Percentiles rank a stretch among this genome's conserved stretches.
Evolutionary conservation across 2,113 vertebrate genomes (phyloP).

Genomic region (Muntiacus muntjak): DNA sequence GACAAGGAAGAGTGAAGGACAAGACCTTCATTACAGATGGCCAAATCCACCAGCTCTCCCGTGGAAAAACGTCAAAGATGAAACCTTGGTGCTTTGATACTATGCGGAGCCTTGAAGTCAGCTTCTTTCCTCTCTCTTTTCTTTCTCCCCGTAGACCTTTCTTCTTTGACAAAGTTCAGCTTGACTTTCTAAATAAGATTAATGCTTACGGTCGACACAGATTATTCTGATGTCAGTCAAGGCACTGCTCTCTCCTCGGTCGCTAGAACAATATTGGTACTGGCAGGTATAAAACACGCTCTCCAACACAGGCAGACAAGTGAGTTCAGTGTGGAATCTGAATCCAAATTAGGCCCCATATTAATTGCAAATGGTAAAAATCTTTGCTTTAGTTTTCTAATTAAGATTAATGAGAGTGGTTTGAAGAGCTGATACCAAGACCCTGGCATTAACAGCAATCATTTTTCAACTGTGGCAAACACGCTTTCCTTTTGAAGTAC

Average conservation of each 20-base stretch:
- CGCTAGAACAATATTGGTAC: slow-evolving; percentile 61
- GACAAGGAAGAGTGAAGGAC: background rate
- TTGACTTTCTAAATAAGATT: slow-evolving; percentile 73
- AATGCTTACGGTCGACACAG: slow-evolving; percentile 59
- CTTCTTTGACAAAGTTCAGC: slow-evolving; percentile 70
- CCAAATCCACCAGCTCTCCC: background rate
- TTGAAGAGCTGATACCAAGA: slow-evolving; percentile 47
- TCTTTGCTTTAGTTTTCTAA: slow-evolving; percentile 65
- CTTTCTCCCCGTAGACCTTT: background rate
- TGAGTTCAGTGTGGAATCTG: slow-evolving; percentile 46
- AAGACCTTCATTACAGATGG: background rate
- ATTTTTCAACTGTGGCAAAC: slow-evolving; percentile 61
- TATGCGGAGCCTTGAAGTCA: slow-evolving; percentile 32
- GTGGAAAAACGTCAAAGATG: background rate
- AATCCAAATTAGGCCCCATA: slow-evolving; percentile 65
- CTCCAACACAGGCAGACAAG: slow-evolving; percentile 52
- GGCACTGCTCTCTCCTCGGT: slow-evolving; percentile 9
- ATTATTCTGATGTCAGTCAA: slow-evolving; percentile 61
- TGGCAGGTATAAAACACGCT: slow-evolving; percentile 64
- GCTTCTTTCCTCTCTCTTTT: background rate
- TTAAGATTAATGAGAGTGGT: slow-evolving; percentile 70
- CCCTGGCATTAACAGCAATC: slow-evolving; percentile 50
- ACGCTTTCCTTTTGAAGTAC: background rate
- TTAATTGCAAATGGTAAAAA: slow-evolving; percentile 63
- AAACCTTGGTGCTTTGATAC: background rate